Evolutionary conservation across 2,797 vertebrate species (phyloP).

Genomic region (Notolabrus celidotus): DNA sequence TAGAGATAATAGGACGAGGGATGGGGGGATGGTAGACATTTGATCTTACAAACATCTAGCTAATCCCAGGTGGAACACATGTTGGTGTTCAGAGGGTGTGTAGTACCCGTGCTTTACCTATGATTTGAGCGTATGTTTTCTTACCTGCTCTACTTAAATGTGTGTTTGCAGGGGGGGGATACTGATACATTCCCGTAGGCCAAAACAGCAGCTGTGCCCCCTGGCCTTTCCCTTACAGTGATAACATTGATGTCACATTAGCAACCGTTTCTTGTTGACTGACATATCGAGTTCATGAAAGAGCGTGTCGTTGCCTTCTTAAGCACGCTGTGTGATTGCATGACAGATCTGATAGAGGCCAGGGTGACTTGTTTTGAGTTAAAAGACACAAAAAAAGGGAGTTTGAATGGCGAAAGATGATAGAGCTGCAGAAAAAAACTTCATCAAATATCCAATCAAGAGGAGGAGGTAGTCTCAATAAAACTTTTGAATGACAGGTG

Average conservation of each 20-base stretch:
- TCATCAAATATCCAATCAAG: too few species aligned
- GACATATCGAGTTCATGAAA: slow-evolving; percentile 62
- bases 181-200: slow-evolving; percentile 44
- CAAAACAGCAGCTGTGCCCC: slow-evolving; percentile 44
- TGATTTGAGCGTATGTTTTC: slow-evolving; percentile 13
- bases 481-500: too few species aligned
- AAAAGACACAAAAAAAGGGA: not conserved
- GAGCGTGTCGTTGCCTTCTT: slow-evolving; percentile 19
- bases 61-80: slow-evolving; percentile 82
- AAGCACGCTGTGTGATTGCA: slow-evolving; percentile 30
- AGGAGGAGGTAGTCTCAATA: too few species aligned
- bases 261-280: slow-evolving; percentile 44
- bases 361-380: not conserved
- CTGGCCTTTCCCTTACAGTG: slow-evolving; percentile 38
- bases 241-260: slow-evolving; percentile 48
- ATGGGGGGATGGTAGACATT: slow-evolving; percentile 62
- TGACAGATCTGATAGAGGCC: slow-evolving; percentile 6
- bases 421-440: too few species aligned
- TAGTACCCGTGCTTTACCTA: not conserved
- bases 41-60: slow-evolving; percentile 77
- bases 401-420: too few species aligned
- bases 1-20: slow-evolving; percentile 78
- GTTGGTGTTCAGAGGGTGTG: slow-evolving; percentile 40
- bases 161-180: slow-evolving; percentile 29
- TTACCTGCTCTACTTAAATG: slow-evolving; percentile 35